Percentiles rank a stretch among this genome's conserved stretches.
Conservation (phyloP, 2,797 vertebrate species). For the Trachops cirrhosus region DNA sequence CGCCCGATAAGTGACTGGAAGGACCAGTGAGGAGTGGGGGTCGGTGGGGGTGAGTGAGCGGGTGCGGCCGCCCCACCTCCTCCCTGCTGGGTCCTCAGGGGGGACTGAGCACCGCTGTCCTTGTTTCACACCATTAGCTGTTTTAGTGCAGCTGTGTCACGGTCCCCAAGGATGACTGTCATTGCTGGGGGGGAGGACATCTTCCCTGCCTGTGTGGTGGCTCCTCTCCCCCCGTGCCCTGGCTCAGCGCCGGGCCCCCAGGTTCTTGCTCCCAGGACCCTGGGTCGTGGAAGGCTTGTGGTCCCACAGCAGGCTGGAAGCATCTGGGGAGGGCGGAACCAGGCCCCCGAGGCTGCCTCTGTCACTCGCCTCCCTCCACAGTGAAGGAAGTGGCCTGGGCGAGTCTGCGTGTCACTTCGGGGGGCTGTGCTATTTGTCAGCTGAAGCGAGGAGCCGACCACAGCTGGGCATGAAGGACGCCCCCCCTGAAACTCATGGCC, state of each 20-base stretch:
- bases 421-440: neutral
- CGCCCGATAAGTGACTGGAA: neutral
- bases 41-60: fast-evolving
- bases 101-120: neutral
- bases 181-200: neutral
- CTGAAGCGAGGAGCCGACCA: neutral
- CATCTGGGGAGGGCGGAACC: neutral
- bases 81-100: neutral
- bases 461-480: neutral
- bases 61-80: fast-evolving
- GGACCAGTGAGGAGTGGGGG: no score
- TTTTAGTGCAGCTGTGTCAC: neutral
- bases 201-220: neutral
- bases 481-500: neutral
- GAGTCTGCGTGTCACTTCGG: neutral
- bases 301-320: neutral
- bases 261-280: neutral
- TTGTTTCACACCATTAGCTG: neutral
- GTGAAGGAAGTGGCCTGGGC: neutral
- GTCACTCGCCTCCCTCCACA: neutral
- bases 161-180: neutral
- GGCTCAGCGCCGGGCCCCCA: neutral
- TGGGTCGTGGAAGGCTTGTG: neutral
- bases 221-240: neutral
- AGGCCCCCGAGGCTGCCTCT: neutral